A percentile compares a stretch with the other conserved stretches of the same genome.
Evolutionary conservation across 2,113 vertebrate genomes (phyloP).

Genomic region (Pygoscelis antarcticus): DNA sequence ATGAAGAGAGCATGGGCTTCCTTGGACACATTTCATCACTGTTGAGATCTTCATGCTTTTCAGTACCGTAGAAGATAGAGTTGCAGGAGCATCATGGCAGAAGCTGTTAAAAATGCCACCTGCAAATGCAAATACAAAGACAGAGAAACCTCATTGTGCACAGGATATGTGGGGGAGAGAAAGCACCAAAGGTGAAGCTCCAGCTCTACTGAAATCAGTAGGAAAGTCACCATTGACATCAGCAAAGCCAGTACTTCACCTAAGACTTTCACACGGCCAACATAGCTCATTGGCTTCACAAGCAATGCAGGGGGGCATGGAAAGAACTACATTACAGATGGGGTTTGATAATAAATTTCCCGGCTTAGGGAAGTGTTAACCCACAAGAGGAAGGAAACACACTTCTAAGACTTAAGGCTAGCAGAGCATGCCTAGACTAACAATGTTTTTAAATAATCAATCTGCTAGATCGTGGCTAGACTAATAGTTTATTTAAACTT

Average conservation of each 20-base stretch:
- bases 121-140: conserved; percentile 33
- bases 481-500: not conserved
- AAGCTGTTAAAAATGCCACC: conserved; percentile 56
- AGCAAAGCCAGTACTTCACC: not conserved
- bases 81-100: conserved; percentile 63
- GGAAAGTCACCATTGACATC: not conserved
- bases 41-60: conserved; percentile 80
- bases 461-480: not conserved
- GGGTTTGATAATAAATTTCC: not conserved
- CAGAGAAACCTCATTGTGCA: not conserved
- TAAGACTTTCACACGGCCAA: not conserved
- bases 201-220: not conserved
- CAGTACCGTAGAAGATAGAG: conserved; percentile 64
- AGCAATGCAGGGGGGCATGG: not conserved
- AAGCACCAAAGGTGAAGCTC: not conserved
- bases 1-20: conserved; percentile 76
- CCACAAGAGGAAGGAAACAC: not conserved
- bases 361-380: not conserved
- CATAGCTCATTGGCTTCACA: not conserved
- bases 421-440: not conserved
- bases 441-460: not conserved
- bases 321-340: not conserved
- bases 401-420: not conserved
- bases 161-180: not conserved
- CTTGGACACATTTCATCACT: conserved; percentile 78